Percentiles rank a stretch among this genome's conserved stretches.
Evolutionary conservation across 2,113 vertebrate genomes (phyloP).

Genomic region (Spea bombifrons): DNA sequence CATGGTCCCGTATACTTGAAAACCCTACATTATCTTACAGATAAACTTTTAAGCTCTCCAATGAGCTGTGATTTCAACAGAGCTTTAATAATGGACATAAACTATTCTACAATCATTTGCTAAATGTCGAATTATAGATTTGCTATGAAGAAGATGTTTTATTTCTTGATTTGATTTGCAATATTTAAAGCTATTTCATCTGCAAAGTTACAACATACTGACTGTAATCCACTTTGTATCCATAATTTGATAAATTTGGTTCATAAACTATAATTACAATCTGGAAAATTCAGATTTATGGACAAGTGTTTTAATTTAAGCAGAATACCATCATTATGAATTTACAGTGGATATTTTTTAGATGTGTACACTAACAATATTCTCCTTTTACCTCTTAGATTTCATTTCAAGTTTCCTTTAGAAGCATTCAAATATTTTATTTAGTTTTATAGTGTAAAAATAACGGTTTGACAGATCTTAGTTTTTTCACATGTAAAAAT

Average conservation of each 20-base stretch:
- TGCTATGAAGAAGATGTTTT: constrained; percentile 49
- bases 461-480: too few species aligned
- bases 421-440: too few species aligned
- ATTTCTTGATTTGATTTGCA: constrained; percentile 56
- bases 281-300: constrained; percentile 50
- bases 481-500: too few species aligned
- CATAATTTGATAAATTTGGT: constrained; percentile 66
- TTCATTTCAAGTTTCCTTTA: background rate
- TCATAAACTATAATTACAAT: constrained; percentile 62
- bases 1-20: background rate
- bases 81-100: constrained; percentile 44
- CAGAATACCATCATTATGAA: constrained; percentile 49
- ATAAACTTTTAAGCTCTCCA: constrained; percentile 30
- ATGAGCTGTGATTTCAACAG: constrained; percentile 7
- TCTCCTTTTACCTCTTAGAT: background rate
- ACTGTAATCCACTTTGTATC: constrained; percentile 56
- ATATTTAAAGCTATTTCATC: constrained; percentile 56
- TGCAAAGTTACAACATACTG: constrained; percentile 56
- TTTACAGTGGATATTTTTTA: constrained; percentile 48
- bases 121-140: constrained; percentile 49
- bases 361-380: constrained; percentile 13
- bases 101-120: constrained; percentile 25
- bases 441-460: background rate
- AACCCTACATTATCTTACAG: constrained; percentile 41
- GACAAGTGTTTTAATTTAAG: constrained; percentile 58